phyloP scores from a whole-genome alignment of 2,888 invertebrate genomes.

The Empis stercorea region DNA sequence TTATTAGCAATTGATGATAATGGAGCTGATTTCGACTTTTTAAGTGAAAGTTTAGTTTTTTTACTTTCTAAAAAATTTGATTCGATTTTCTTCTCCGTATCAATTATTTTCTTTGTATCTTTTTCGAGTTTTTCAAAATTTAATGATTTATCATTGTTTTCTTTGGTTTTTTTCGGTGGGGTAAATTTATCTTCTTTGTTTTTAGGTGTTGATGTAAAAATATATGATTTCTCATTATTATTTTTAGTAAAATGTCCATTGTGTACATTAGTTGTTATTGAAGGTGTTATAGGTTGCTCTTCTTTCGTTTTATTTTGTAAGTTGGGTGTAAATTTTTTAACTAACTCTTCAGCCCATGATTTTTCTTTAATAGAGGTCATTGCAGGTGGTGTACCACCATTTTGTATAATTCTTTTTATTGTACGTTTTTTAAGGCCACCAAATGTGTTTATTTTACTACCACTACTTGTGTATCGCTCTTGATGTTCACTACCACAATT shows the following conservation, averaged over 20 bases:
- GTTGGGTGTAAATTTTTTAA: conserved; percentile 12
- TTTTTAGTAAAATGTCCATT: conserved; percentile 8
- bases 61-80: conserved; percentile 9
- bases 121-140: background rate
- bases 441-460: background rate
- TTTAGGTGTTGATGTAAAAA: background rate
- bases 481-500: background rate
- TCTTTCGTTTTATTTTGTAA: conserved; percentile 6
- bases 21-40: conserved; percentile 14
- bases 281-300: background rate
- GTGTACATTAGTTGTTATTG: background rate
- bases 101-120: background rate
- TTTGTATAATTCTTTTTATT: background rate
- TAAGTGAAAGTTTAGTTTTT: conserved; percentile 11
- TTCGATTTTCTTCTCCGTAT: conserved; percentile 1
- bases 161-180: conserved; percentile 9
- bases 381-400: background rate
- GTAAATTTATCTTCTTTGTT: conserved; percentile 11
- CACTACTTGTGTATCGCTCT: background rate
- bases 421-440: background rate
- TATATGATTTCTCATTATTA: conserved; percentile 3
- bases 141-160: background rate
- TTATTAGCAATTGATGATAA: conserved; percentile 12
- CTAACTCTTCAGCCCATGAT: conserved; percentile 17
- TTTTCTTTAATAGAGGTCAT: conserved; percentile 10